phyloP scores from a whole-genome alignment of 2,113 vertebrate genomes.

The Turnix velox region DNA sequence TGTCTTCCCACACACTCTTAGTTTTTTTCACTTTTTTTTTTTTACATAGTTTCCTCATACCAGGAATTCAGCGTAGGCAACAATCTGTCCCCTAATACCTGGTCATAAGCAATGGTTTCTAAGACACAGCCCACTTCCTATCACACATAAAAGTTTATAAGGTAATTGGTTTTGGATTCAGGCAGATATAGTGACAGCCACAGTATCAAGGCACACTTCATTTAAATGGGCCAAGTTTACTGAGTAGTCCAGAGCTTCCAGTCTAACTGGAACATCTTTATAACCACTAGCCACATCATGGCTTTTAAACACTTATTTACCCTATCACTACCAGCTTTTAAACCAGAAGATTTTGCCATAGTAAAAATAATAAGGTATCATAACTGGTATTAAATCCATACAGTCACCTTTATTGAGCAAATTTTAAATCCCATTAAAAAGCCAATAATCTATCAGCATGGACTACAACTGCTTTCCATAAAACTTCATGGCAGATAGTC shows the following conservation, averaged over 20 bases:
- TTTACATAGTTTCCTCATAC: background rate
- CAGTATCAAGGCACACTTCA: background rate
- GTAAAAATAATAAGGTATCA: background rate
- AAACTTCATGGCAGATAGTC: background rate
- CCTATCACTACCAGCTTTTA: background rate
- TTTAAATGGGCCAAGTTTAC: background rate
- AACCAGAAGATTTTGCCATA: background rate
- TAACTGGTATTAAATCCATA: background rate
- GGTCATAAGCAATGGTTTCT: background rate
- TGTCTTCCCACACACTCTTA: background rate
- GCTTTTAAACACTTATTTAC: background rate
- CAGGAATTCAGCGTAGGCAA: background rate
- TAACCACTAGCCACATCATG: background rate
- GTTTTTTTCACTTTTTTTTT: background rate
- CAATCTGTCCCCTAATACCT: background rate
- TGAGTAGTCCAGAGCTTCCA: background rate
- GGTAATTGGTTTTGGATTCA: background rate
- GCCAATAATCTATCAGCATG: background rate
- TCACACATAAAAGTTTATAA: background rate
- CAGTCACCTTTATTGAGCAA: background rate
- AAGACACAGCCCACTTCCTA: background rate
- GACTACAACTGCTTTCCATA: background rate
- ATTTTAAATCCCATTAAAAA: slow-evolving; percentile 7
- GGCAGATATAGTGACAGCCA: background rate
- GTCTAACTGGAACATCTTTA: background rate